These are phyloP conservation scores for Platycheirus rosarum DNA, from an alignment of 2,888 invertebrate genomes.

Conservation along the genomic window DNA sequence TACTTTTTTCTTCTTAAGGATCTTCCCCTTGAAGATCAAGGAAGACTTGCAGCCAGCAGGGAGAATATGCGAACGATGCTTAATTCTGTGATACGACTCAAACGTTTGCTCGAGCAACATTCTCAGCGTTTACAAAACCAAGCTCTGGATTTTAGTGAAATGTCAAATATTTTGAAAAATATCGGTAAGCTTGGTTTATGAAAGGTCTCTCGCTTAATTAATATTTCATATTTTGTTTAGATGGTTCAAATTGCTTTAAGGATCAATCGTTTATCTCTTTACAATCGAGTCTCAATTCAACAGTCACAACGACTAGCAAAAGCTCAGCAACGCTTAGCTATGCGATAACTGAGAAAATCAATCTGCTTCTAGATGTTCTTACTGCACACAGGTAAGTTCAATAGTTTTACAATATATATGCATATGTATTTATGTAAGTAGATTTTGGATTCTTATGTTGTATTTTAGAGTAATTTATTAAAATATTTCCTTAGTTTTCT, in stretches of 20 bases:
- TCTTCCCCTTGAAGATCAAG: conserved; percentile 75
- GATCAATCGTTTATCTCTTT: conserved; percentile 72
- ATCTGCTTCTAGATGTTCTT: conserved; percentile 75
- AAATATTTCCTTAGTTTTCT: too few species aligned
- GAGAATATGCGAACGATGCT: conserved; percentile 76
- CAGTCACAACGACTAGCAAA: conserved; percentile 71
- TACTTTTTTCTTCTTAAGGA: conserved; percentile 44
- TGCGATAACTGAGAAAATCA: conserved; percentile 75
- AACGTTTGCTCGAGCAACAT: conserved; percentile 74
- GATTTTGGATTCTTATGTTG: too few species aligned
- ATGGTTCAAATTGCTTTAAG: conserved; percentile 66
- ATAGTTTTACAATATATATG: too few species aligned
- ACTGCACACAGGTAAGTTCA: conserved; percentile 74
- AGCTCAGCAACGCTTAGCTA: conserved; percentile 71
- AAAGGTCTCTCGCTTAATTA: too few species aligned
- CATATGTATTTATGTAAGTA: too few species aligned
- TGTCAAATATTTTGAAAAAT: conserved; percentile 74
- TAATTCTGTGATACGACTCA: conserved; percentile 74
- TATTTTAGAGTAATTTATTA: too few species aligned
- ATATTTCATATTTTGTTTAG: conserved; percentile 26
- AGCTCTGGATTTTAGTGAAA: conserved; percentile 75
- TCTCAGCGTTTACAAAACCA: conserved; percentile 71
- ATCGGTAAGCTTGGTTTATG: conserved; percentile 51
- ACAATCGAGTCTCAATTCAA: conserved; percentile 72
- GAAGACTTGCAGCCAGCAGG: conserved; percentile 74